Conservation (phyloP, 2,797 vertebrate genomes). For the Lateolabrax maculatus region DNA sequence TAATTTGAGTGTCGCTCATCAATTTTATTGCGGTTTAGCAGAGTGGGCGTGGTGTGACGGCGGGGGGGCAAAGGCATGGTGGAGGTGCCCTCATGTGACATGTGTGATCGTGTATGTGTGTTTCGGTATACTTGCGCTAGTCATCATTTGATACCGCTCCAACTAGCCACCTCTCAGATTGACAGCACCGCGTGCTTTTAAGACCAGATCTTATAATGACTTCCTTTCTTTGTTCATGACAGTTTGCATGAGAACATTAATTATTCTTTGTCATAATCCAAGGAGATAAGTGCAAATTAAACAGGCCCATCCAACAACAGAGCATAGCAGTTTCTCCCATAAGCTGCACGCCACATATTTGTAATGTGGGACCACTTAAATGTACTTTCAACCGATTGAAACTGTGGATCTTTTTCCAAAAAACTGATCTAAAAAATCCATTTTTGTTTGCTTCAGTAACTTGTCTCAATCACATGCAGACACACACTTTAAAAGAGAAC, state of each 20-base stretch:
- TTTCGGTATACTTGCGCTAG: not conserved
- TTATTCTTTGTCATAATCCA: slow-evolving; percentile 48
- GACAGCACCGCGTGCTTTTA: slow-evolving; percentile 9
- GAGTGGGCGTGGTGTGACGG: slow-evolving; percentile 14
- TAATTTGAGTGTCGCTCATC: slow-evolving; percentile 78
- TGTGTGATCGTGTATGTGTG: not conserved
- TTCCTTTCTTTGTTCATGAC: slow-evolving; percentile 30
- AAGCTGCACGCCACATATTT: slow-evolving; percentile 12
- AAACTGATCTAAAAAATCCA: slow-evolving; percentile 11
- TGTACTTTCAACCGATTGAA: slow-evolving; percentile 16
- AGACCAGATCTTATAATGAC: slow-evolving; percentile 29
- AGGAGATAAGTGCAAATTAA: slow-evolving; percentile 42
- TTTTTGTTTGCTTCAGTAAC: slow-evolving; percentile 25
- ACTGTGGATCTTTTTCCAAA: not conserved
- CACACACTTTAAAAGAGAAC: slow-evolving; percentile 23
- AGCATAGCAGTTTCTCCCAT: slow-evolving; percentile 24
- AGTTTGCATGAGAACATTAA: slow-evolving; percentile 38
- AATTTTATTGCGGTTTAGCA: slow-evolving; percentile 76
- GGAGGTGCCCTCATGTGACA: slow-evolving; percentile 36
- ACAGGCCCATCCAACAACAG: slow-evolving; percentile 17
- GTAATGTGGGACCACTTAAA: not conserved
- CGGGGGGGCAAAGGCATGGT: slow-evolving; percentile 9
- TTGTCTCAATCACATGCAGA: not conserved
- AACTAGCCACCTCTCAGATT: slow-evolving; percentile 2
- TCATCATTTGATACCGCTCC: slow-evolving; percentile 24